phyloP scores from a whole-genome alignment of 2,797 vertebrate species.

The Lateolabrax maculatus region DNA sequence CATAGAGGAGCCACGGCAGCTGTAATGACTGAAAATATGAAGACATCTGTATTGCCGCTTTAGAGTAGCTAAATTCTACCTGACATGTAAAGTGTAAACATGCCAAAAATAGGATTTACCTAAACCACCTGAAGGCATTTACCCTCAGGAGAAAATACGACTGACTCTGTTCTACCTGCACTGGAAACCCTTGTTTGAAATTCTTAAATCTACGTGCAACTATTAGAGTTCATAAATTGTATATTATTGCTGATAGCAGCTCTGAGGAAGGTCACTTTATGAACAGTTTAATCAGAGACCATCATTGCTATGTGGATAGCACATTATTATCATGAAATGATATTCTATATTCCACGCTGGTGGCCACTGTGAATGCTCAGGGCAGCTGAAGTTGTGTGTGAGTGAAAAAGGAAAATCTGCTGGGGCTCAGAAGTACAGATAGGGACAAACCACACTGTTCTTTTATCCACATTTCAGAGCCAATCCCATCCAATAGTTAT shows the following conservation, averaged over 20 bases:
- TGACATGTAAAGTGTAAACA: slow-evolving; percentile 5
- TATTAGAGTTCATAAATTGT: background rate
- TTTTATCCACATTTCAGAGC: slow-evolving; percentile 39
- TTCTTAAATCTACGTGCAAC: background rate
- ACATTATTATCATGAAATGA: background rate
- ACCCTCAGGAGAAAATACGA: slow-evolving; percentile 4
- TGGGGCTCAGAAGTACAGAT: slow-evolving; percentile 19
- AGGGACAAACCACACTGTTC: slow-evolving; percentile 10
- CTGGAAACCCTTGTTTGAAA: background rate
- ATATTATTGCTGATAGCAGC: background rate
- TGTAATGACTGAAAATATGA: slow-evolving; percentile 9
- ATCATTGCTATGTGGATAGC: background rate
- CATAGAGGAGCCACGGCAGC: background rate
- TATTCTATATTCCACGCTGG: background rate
- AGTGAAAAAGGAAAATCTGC: slow-evolving; percentile 14
- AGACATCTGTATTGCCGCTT: slow-evolving; percentile 3
- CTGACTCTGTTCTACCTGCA: background rate
- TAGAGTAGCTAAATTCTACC: background rate
- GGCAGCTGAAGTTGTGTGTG: background rate
- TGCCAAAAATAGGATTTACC: slow-evolving; percentile 22
- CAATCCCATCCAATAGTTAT: slow-evolving; percentile 38
- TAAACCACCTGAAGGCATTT: slow-evolving; percentile 36
- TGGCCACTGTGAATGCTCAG: background rate
- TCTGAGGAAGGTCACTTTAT: background rate
- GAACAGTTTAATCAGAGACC: background rate